Conservation (phyloP, 2,113 vertebrate species). For the Hippocampus zosterae region DNA sequence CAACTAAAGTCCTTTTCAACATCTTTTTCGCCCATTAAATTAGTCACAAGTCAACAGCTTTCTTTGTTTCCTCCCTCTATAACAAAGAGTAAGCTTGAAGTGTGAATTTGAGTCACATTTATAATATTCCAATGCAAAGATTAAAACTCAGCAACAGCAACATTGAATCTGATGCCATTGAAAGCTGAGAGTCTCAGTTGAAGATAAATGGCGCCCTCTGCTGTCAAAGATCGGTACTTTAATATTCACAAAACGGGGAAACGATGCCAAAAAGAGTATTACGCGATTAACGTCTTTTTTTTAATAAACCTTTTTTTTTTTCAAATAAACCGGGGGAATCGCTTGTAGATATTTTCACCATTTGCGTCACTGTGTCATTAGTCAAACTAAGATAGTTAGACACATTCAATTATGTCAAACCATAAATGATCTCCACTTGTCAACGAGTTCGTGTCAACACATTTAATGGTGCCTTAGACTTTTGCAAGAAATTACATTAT, state of each 20-base stretch:
- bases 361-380: too few relatives aligned
- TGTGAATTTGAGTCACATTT: not conserved
- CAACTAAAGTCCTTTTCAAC: not conserved
- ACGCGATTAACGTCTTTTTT: too few relatives aligned
- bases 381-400: too few relatives aligned
- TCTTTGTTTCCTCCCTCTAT: not conserved
- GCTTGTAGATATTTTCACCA: too few relatives aligned
- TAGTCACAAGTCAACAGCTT: not conserved
- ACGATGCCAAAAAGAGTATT: too few relatives aligned
- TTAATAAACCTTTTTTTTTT: too few relatives aligned
- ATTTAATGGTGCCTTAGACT: too few relatives aligned
- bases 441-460: too few relatives aligned
- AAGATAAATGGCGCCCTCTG: constrained; percentile 43
- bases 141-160: not conserved
- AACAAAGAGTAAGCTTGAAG: not conserved
- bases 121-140: not conserved
- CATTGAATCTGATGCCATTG: not conserved
- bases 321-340: too few relatives aligned
- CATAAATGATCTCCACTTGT: too few relatives aligned
- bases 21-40: not conserved
- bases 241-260: too few relatives aligned
- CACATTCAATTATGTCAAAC: too few relatives aligned
- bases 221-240: constrained; percentile 9
- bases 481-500: not conserved
- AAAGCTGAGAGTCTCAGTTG: not conserved